These are phyloP conservation scores for Frieseomelitta varia DNA, from an alignment of 1,140 invertebrate species.

Conservation along the genomic window DNA sequence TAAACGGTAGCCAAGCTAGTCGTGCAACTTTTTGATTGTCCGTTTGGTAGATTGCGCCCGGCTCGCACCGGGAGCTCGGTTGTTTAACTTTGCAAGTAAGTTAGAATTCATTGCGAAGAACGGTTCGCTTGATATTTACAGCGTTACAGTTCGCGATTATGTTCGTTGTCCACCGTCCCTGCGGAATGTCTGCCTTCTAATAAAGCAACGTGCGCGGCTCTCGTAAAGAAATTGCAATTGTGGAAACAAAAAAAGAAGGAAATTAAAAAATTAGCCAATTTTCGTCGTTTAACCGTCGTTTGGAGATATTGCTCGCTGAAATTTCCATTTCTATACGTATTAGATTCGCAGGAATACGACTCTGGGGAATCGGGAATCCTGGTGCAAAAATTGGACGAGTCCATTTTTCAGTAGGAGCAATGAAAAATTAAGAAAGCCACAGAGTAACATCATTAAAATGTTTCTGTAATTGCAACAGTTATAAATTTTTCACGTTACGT, in stretches of 20 bases:
- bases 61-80: background rate
- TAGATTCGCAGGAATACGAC: no score
- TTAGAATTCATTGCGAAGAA: constrained; percentile 8
- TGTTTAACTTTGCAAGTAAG: constrained; percentile 11
- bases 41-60: background rate
- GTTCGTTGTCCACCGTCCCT: background rate
- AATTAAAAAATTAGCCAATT: background rate
- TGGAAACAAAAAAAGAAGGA: background rate
- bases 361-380: no score
- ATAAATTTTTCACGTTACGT: no score
- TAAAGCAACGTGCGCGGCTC: background rate
- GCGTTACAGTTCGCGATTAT: background rate
- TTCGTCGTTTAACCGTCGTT: background rate
- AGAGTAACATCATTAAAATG: no score
- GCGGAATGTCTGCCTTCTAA: background rate
- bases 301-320: background rate
- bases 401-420: no score
- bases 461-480: no score
- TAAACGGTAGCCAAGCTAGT: background rate
- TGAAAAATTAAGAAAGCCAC: no score
- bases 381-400: no score
- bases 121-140: background rate
- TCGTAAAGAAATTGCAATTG: constrained; percentile 22
- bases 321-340: background rate
- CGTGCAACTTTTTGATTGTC: constrained; percentile 17